Base-by-base conservation (phyloP, 2,113 vertebrate species). In the Dipodomys spectabilis region DNA sequence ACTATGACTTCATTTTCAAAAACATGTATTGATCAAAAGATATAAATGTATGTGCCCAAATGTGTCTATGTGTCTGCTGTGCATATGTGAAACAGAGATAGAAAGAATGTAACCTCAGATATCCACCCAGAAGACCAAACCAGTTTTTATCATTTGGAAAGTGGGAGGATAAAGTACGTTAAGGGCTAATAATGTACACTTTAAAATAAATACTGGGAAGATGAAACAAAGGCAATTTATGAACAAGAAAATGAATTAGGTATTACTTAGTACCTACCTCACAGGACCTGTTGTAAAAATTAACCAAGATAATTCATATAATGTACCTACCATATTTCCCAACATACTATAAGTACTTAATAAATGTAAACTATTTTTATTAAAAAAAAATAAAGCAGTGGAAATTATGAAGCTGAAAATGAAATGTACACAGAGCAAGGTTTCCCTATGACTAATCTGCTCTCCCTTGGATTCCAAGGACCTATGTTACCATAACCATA, bases 191-290 rank as follows among this genome's bases (percentile, higher is more conserved):
- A 57, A 57, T 13, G 53, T 57, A 57, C 53, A 57, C 53, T 57
- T 57, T 57, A 57, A 57, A 57, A 57, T 57, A 13, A 57, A 57
- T 57, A 57, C 15, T 13, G 15, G 15, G 15, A 57, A 16, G 53
- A 11, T 57, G 53, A 92, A 94, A 87, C 22, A 86, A 87, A 88
- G 15, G 71, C 79, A 83, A 89, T 81, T 20, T 79, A 9, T 28
- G 93, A 92, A 35, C 30, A 73, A 91, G 28, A 82, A 95, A 90
- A 82, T 57, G 88, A 88, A 69, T 0, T 91, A 27, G 44, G 20
- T 72, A 64, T 90, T 45, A 84, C 23, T 69, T 72, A 87, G 73
- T 57, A 79, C 23, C 74, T 72, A 74, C 35, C 32, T 93, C 15
- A 72, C 30, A 90, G 67, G 39, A 68, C 68, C 67, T 62, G 2